Evolutionary conservation across 2,797 vertebrate species (phyloP).

Genomic region (Decapterus maruadsi): DNA sequence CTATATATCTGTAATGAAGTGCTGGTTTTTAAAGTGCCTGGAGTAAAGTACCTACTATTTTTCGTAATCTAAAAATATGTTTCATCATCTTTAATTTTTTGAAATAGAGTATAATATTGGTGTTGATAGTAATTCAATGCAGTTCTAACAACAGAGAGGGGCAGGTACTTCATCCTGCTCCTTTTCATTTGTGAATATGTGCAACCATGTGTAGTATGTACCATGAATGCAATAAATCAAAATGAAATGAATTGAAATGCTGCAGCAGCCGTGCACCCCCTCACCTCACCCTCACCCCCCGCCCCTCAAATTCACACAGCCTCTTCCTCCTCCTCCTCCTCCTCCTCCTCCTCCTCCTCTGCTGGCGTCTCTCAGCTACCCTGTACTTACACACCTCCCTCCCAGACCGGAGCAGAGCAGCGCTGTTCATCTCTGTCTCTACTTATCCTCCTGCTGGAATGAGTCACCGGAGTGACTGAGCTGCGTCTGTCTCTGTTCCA

Average conservation of each 20-base stretch:
- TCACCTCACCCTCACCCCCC: not conserved
- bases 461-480: conserved; percentile 70
- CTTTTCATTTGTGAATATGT: too few species aligned
- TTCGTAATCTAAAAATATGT: too few species aligned
- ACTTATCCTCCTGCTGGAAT: conserved; percentile 62
- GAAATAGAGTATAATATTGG: too few species aligned
- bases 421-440: conserved; percentile 56
- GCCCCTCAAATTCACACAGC: conserved; percentile 37
- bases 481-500: conserved; percentile 63
- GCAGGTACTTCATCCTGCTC: too few species aligned
- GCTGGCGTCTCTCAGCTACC: conserved; percentile 60
- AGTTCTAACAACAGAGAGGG: too few species aligned
- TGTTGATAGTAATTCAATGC: too few species aligned
- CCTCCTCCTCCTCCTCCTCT: conserved; percentile 38
- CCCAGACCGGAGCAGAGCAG: conserved; percentile 54
- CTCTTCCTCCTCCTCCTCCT: conserved; percentile 41
- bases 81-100: too few species aligned
- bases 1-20: too few species aligned
- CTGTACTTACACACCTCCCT: conserved; percentile 77
- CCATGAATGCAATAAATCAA: too few species aligned
- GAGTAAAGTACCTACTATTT: too few species aligned
- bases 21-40: too few species aligned
- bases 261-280: not conserved
- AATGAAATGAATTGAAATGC: not conserved
- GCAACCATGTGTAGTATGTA: too few species aligned